Evolutionary conservation across 2,113 vertebrate genomes (phyloP).

Genomic region (Pseudolaguvia tuberculata): DNA sequence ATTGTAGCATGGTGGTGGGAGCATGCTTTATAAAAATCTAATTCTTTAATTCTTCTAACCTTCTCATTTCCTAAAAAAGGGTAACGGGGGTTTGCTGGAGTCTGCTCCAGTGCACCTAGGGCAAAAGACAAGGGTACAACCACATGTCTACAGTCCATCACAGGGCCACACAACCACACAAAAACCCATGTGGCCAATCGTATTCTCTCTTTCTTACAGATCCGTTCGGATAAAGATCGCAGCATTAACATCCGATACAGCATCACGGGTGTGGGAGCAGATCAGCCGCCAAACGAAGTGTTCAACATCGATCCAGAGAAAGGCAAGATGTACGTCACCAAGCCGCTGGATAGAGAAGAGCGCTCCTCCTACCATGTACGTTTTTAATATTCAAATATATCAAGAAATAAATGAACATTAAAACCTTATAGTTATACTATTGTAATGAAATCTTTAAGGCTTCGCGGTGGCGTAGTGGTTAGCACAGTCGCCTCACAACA

Average conservation of each 20-base stretch:
- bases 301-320: conserved; percentile 40
- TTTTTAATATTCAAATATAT: no score
- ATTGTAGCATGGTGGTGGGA: no score
- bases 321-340: conserved; percentile 43
- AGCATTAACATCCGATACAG: conserved; percentile 86
- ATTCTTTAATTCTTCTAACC: no score
- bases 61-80: no score
- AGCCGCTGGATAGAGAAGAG: conserved; percentile 49
- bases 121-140: no score
- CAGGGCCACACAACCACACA: background rate
- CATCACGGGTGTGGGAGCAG: conserved; percentile 49
- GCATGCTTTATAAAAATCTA: no score
- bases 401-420: background rate
- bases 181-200: background rate
- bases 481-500: no score
- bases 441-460: background rate
- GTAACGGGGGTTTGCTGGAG: no score
- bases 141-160: no score
- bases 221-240: conserved; percentile 93
- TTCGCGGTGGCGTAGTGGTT: no score
- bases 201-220: conserved; percentile 64
- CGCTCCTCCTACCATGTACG: conserved; percentile 39
- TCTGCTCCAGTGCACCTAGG: no score
- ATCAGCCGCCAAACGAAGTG: conserved; percentile 40
- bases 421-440: background rate